Evolutionary conservation across 64 coral and sea anemone genomes (phyloP), one percentile per base, ranked within the genome.

Genomic region (Montipora sp.): DNA sequence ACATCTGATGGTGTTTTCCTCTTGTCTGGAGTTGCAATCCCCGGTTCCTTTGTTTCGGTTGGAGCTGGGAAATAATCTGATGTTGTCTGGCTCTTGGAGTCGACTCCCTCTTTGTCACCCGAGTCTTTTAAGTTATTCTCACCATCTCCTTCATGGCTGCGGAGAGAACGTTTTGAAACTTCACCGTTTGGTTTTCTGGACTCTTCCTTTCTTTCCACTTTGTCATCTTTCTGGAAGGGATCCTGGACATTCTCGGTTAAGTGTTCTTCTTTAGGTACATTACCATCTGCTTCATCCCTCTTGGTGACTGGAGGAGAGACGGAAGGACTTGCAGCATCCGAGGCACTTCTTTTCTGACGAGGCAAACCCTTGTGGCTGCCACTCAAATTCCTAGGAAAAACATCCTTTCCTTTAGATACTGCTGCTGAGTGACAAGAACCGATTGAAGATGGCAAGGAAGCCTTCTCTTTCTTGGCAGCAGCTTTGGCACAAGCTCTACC

Each of bases 351-450:
- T 76, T 51, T 58, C 51, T 76, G 63, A 20, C 80, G 78, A 73
- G 79, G 20, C 47, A 18, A 43, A n/a, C 14, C 79, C 81, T 91
- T 82, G 7, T 83, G 79, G 19, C 20, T 14, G 8, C 73, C 89
- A 19, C 18, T 13, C 8, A 7, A 7, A 59, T 76, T 83, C 69
- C 57, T 90, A 49, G 72, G 18, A 6, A 77, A 49, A 13, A 50
- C 22, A 19, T 19, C 72, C 19, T 73, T 77, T 24, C 13, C 57
- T 77, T 78, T 47, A 4, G 75, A 78, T n/a, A 36, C 87, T 9
- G 44, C 18, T 43, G 4, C 23, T 59, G 22, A 6, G 2, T 48
- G 43, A 45, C 36, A 44, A 48, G 20, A 48, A 59, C 48, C 73
- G 59, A 43, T 47, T 8, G 4, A 19, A n/a, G 51, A 21, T 14